phyloP scores from a whole-genome alignment of 2,888 invertebrate genomes.

The Stegophylla sp. region DNA sequence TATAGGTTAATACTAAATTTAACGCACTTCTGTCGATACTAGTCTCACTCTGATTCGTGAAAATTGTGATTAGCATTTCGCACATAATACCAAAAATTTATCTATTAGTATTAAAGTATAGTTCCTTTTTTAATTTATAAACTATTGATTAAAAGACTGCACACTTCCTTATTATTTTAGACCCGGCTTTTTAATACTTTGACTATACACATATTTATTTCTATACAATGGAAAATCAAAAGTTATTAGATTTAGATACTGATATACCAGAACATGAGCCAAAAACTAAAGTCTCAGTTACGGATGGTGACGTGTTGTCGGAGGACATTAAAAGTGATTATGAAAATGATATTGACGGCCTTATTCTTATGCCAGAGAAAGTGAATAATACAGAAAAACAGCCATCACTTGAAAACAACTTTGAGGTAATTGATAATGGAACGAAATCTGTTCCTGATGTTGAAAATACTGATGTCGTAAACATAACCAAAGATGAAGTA shows the following conservation, averaged over 20 bases:
- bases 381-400: background rate
- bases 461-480: background rate
- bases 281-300: background rate
- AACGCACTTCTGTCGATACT: background rate
- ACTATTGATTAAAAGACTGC: slow-evolving; percentile 8
- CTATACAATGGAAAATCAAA: slow-evolving; percentile 45
- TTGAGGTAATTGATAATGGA: slow-evolving; percentile 42
- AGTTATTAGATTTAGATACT: slow-evolving; percentile 20
- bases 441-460: background rate
- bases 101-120: slow-evolving; percentile 31
- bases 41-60: background rate
- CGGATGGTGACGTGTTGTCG: background rate
- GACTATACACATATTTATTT: background rate
- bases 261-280: slow-evolving; percentile 9
- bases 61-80: background rate
- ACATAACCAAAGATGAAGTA: background rate
- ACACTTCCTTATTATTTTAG: slow-evolving; percentile 24
- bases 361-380: slow-evolving; percentile 13
- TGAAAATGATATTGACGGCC: slow-evolving; percentile 19
- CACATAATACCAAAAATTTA: slow-evolving; percentile 14
- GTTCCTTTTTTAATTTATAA: slow-evolving; percentile 39
- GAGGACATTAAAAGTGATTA: slow-evolving; percentile 19
- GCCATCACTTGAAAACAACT: slow-evolving; percentile 12
- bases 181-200: background rate
- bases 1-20: background rate